phyloP scores from a whole-genome alignment of 2,888 invertebrate genomes.

The Coecobrya sp. region DNA sequence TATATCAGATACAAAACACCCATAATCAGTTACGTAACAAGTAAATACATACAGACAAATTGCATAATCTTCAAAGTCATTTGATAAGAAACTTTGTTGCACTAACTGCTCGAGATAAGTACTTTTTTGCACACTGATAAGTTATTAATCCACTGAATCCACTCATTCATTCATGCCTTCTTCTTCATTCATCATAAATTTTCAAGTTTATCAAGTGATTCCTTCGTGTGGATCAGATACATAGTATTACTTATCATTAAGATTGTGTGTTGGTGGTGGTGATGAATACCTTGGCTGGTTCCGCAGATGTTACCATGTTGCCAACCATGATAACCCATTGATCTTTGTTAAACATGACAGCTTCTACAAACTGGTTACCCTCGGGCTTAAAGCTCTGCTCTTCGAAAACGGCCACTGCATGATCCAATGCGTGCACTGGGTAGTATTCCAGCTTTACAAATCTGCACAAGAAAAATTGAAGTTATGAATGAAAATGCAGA shows the following conservation, averaged over 20 bases:
- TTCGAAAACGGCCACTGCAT: constrained; percentile 89
- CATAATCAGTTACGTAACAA: constrained; percentile 16
- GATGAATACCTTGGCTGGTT: constrained; percentile 90
- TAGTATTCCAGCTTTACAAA: constrained; percentile 91
- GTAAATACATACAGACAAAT: background rate
- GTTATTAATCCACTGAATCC: background rate
- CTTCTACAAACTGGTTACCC: constrained; percentile 93
- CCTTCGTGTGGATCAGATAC: too few species aligned
- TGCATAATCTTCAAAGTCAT: background rate
- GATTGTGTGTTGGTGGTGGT: background rate
- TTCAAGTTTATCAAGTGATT: background rate
- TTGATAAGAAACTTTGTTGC: constrained; percentile 22
- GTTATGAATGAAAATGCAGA: constrained; percentile 21
- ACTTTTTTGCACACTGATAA: background rate
- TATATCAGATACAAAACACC: background rate
- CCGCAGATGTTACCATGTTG: constrained; percentile 90
- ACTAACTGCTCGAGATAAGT: background rate
- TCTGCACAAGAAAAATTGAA: constrained; percentile 88
- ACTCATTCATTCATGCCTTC: constrained; percentile 66
- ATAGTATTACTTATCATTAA: background rate
- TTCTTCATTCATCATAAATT: background rate
- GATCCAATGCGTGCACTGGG: constrained; percentile 90
- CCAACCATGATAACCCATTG: constrained; percentile 93
- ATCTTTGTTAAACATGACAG: constrained; percentile 90
- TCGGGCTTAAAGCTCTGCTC: constrained; percentile 89